Base-by-base conservation (phyloP, 2,113 vertebrate genomes). In the Pycnonotus jocosus region DNA sequence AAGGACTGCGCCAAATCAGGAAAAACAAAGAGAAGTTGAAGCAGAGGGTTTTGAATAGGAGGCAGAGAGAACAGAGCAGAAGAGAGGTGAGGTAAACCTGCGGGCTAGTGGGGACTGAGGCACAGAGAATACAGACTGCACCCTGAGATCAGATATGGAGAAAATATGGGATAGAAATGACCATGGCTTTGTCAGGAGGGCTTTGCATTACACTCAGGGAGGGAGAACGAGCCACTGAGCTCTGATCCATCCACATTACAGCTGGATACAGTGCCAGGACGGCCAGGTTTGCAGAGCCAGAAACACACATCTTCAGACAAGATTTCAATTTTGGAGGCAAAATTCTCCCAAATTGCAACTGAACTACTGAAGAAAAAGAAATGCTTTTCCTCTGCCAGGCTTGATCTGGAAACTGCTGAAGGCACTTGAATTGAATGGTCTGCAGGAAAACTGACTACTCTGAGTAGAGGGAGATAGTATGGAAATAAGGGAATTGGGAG, bases 101-200 rank as follows among this genome's bases (percentile, higher is more conserved):
- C 14, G 56, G 31, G 31, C 1, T 1, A 73, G 47, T 0, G 1
- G 48, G 6, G 12, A 47, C 20, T 1, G 9, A 79, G 48, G 48
- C 35, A 83, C 44, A 76, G 40, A 72, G 51, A 33, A 48, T 37
- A 60, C 15, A 68, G 19, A 71, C 5, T 20, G 70, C 0, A 35
- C 2, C 13, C 56, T 18, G 31, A 72, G 47, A 54, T 7, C 14
- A 38, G 21, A 21, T 30, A 18, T 40, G 13, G 73, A 85, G 74
- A 33, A 61, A 68, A 64, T 2, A 28, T 2, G 11, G 42, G 20
- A 31, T 25, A 45, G 20, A 80, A 69, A 68, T 0, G 0, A 31
- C 22, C 51, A 17, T 0, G 2, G 11, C 35, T 68, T 28, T 9
- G 45, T 48, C n/a, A 76, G 56, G 54, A 78, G 38, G 11, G 27